Conservation (phyloP, 2,797 vertebrate species). For the Lateolabrax maculatus region DNA sequence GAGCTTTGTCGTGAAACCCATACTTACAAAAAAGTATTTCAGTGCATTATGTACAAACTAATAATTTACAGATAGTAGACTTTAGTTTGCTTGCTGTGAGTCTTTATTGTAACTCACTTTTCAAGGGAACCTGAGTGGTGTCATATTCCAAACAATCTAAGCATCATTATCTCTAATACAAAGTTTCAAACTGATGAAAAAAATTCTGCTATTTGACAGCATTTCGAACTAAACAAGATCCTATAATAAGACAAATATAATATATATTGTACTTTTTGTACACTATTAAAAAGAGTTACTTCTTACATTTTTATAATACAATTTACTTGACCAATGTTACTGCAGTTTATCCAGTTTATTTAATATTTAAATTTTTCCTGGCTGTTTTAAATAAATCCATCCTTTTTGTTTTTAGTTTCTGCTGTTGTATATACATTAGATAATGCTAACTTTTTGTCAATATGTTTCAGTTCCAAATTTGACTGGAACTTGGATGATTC, state of each 20-base stretch:
- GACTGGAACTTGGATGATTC: background rate
- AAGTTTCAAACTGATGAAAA: background rate
- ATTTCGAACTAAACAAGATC: background rate
- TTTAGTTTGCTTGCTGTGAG: background rate
- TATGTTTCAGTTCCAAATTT: background rate
- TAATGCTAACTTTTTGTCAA: background rate
- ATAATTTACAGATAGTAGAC: background rate
- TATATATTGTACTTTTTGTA: background rate
- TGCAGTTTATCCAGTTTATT: background rate
- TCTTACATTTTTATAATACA: background rate
- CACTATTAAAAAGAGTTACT: background rate
- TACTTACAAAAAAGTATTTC: background rate
- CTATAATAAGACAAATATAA: background rate
- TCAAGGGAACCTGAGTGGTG: background rate
- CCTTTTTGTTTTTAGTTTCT: background rate
- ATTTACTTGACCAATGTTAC: background rate
- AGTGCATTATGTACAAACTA: background rate
- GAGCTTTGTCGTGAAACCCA: background rate
- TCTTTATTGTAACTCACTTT: background rate
- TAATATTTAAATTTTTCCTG: background rate
- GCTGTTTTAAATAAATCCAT: background rate
- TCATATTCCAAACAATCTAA: background rate
- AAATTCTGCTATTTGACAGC: background rate
- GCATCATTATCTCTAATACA: slow-evolving; percentile 1
- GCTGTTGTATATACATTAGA: background rate